These are phyloP conservation scores for Arctocebus calabarensis DNA, from an alignment of 2,797 vertebrate genomes.

Conservation along the genomic window DNA sequence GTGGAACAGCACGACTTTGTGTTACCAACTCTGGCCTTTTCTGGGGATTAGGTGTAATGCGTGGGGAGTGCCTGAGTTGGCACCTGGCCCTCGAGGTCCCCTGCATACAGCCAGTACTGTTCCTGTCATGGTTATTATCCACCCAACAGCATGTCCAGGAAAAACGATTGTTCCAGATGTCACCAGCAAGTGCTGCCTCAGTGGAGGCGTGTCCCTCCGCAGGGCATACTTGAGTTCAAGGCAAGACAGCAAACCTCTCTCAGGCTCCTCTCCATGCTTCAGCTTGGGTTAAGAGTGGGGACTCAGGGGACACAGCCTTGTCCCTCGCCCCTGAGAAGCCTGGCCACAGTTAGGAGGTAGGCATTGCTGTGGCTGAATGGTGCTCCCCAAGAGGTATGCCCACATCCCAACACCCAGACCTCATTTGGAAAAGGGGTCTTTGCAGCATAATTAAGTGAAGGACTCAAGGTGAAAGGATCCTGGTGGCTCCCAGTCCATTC, in stretches of 20 bases:
- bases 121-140: fast-evolving
- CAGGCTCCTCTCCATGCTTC: background rate
- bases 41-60: background rate
- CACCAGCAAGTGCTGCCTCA: fast-evolving
- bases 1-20: fast-evolving
- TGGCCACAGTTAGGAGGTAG: background rate
- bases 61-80: background rate
- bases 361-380: background rate
- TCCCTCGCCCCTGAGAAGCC: background rate
- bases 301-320: no score
- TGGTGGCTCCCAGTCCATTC: background rate
- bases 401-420: background rate
- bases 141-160: no score
- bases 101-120: fast-evolving
- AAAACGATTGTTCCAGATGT: background rate
- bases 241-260: background rate
- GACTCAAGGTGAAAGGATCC: background rate
- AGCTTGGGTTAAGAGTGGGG: background rate
- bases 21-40: background rate
- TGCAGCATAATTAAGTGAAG: fast-evolving
- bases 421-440: background rate
- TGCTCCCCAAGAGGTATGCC: fast-evolving
- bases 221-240: fast-evolving
- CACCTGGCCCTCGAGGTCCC: background rate
- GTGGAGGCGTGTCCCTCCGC: background rate